Evolutionary conservation across 1,140 invertebrate genomes (phyloP), one percentile per base, ranked within the genome.

Genomic region (Sesamia nonagrioides): DNA sequence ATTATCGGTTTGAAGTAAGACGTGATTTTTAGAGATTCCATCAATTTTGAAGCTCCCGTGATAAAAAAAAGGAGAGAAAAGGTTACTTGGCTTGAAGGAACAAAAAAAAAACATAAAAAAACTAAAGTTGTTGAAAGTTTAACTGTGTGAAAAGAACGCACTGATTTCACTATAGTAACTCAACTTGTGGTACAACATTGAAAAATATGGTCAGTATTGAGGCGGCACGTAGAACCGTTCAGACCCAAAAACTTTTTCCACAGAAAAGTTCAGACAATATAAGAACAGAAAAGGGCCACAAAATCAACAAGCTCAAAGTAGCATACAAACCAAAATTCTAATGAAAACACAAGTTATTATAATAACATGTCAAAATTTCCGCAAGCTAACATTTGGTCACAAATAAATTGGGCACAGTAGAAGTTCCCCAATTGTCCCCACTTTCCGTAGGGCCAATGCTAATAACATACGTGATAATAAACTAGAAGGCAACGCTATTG

Each of bases 391-490:
- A 73, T 73, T 48, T 50, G 17, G 37, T 17, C 35, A 58, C 50
- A 63, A 74, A 79, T 68, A 72, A 78, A 78, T 78, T 78, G 13
- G 69, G 9, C n/a, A 74, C 35, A 40, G n/a, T 60, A 33, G 52
- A 77, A 58, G 42, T 80, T 72, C 18, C 58, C 63, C 42, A 50
- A 74, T 73, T 73, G 69, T 68, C 68, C 76, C 68, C 54, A 74
- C 45, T 82, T 77, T 77, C 61, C 18, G 74, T 54, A 40, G 45
- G 35, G 75, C 45, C 76, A 45, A 81, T 78, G 82, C 79, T 82
- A 86, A 84, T 83, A 82, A 81, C 81, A 82, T 82, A 83, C 79
- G 76, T 78, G 79, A 83, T 85, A 83, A 81, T 83, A 85, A 85
- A 85, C 77, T 76, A 76, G 40, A 74, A 77, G 80, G 63, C 79